Conservation (phyloP, 1,140 invertebrate genomes). For the Neodiprion virginianus region DNA sequence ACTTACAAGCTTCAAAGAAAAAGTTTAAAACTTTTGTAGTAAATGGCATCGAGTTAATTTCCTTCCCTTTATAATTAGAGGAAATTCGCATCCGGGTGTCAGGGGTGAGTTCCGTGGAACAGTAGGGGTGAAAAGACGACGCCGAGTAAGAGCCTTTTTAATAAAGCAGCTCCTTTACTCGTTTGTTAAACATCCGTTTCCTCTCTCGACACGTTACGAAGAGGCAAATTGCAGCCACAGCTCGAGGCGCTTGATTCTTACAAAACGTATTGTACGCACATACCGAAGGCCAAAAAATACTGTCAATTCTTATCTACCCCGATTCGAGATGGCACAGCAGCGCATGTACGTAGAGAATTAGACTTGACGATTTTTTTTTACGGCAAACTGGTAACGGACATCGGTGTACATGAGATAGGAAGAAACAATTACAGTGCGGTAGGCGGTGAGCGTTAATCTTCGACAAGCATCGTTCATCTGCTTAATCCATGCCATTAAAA, state of each 20-base stretch:
- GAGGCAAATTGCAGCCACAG: not conserved
- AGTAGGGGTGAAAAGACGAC: not conserved
- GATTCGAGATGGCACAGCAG: too few species aligned
- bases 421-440: not conserved
- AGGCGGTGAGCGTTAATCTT: slow-evolving; percentile 11
- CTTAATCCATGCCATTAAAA: slow-evolving; percentile 1
- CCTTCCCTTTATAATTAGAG: slow-evolving; percentile 12
- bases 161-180: slow-evolving; percentile 11
- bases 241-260: not conserved
- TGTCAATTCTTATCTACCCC: too few species aligned
- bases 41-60: slow-evolving; percentile 15
- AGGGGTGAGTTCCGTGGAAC: not conserved
- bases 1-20: not conserved
- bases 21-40: slow-evolving; percentile 3
- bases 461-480: not conserved
- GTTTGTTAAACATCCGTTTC: slow-evolving; percentile 7
- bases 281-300: too few species aligned
- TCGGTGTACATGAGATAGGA: too few species aligned
- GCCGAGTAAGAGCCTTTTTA: not conserved
- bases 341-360: too few species aligned
- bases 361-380: too few species aligned
- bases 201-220: not conserved
- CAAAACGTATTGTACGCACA: not conserved
- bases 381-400: too few species aligned
- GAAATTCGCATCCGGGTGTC: slow-evolving; percentile 6